Evolutionary conservation across 1,140 invertebrate species (phyloP).

Genomic region (Lepidurus packardi): DNA sequence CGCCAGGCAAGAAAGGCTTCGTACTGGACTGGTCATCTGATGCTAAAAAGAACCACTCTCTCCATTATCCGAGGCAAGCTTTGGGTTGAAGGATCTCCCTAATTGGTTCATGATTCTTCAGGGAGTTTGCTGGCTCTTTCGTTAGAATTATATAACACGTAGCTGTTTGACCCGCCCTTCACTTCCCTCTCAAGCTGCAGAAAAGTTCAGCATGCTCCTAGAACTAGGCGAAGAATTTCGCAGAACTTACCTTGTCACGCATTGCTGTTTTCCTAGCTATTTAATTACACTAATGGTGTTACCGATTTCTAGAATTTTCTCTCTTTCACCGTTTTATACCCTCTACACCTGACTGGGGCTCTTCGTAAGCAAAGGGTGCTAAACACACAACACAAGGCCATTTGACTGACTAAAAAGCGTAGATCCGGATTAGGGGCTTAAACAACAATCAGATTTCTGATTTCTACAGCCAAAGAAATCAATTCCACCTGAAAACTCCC

Average conservation of each 20-base stretch:
- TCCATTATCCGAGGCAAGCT: too few relatives aligned
- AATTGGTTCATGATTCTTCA: background rate
- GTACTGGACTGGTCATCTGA: background rate
- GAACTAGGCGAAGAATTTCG: background rate
- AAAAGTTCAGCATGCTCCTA: background rate
- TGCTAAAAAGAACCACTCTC: background rate
- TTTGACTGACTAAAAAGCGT: background rate
- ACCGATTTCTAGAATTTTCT: background rate
- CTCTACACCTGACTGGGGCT: too few relatives aligned
- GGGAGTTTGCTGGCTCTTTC: background rate
- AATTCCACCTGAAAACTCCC: background rate
- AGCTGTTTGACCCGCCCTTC: background rate
- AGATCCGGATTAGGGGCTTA: background rate
- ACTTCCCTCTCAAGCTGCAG: background rate
- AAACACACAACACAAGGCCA: background rate
- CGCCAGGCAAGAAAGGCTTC: too few relatives aligned
- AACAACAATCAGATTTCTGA: background rate
- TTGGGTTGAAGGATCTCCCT: background rate
- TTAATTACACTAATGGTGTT: constrained; percentile 1
- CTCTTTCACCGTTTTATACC: too few relatives aligned
- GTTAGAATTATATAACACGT: background rate
- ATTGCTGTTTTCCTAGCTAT: background rate
- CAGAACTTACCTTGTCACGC: background rate
- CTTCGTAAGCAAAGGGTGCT: too few relatives aligned
- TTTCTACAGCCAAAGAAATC: background rate